Evolutionary conservation across 1,140 invertebrate genomes (phyloP).

Genomic region (Temnothorax nylanderi): DNA sequence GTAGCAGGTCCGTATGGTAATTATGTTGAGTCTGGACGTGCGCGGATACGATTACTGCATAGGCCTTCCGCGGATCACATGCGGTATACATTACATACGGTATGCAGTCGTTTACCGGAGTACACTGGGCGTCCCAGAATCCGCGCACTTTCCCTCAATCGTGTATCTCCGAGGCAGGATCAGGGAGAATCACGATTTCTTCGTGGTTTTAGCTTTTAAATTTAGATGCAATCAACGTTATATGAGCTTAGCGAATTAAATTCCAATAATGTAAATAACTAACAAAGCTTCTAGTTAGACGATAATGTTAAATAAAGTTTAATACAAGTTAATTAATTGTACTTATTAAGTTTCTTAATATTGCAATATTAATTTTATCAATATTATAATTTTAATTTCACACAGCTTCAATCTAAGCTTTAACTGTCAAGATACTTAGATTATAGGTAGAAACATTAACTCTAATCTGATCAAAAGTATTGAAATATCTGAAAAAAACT

Average conservation of each 20-base stretch:
- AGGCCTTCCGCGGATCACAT: slow-evolving; percentile 52
- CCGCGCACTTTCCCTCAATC: not conserved
- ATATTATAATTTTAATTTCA: not conserved
- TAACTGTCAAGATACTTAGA: too few relatives aligned
- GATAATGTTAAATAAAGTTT: too few relatives aligned
- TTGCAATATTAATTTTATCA: not conserved
- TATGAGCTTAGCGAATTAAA: not conserved
- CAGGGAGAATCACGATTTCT: not conserved
- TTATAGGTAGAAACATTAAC: too few relatives aligned
- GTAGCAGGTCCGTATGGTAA: slow-evolving; percentile 58
- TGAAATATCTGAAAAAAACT: not conserved
- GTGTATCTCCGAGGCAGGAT: not conserved
- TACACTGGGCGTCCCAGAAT: slow-evolving; percentile 18
- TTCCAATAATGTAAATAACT: not conserved
- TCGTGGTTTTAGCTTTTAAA: not conserved
- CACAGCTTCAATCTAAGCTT: too few relatives aligned
- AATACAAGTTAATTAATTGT: too few relatives aligned
- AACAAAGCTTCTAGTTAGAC: not conserved
- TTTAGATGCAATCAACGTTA: not conserved
- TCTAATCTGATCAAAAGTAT: not conserved
- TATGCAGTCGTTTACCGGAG: slow-evolving; percentile 41
- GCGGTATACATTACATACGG: slow-evolving; percentile 62
- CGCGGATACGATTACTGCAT: slow-evolving; percentile 41
- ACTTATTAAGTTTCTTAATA: not conserved
- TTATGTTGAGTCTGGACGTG: slow-evolving; percentile 63